Base-by-base conservation (phyloP, 2,888 invertebrate species). In the Synanthedon vespiformis region DNA sequence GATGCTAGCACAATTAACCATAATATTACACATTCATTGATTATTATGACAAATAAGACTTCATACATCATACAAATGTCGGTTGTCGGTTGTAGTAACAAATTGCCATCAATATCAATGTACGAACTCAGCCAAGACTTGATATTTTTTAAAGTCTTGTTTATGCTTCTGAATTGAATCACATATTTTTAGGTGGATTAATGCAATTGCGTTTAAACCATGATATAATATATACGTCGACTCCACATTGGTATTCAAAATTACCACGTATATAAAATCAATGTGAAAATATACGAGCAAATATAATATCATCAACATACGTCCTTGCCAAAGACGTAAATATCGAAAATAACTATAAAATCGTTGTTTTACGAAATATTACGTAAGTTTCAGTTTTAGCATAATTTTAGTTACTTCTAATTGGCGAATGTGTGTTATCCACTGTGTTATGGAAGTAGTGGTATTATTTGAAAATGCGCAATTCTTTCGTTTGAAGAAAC, bases 261-360 rank as follows among this genome's bases (percentile, higher is more conserved):
- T 54, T 40, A 49, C 49, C 40, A 40, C 40, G 49, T 55, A 13
- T 10, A 34, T 34, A 34, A 34, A 34, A 34, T 34, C 34, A 34
- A 34, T 34, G 34, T 34, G 34, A 34, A 10, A 34, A 34, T 34
- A 34, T 10, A 34, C 34, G 34, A 34, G 34, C 34, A 34, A 10
- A 10, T 34, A 34, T 8, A 34, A 34, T 34, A 34, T 34, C 34
- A 34, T 34, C 34, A 44, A 44, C 44, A 44, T 14, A 13, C 2
- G 44, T 44, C 44, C 44, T 67, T 77, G 81, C 83, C 80, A 82
- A 82, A 74, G 73, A 77, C 82, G 81, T 72, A 77, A 71, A 74
- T 70, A 64, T 77, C 72, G 57, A 72, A 85, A 83, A 81, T 81
- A 79, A 67, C 77, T 73, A 72, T 71, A 10, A 73, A 72, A 69